phyloP scores from a whole-genome alignment of 2,888 invertebrate species.

The Isotomurus palustris region DNA sequence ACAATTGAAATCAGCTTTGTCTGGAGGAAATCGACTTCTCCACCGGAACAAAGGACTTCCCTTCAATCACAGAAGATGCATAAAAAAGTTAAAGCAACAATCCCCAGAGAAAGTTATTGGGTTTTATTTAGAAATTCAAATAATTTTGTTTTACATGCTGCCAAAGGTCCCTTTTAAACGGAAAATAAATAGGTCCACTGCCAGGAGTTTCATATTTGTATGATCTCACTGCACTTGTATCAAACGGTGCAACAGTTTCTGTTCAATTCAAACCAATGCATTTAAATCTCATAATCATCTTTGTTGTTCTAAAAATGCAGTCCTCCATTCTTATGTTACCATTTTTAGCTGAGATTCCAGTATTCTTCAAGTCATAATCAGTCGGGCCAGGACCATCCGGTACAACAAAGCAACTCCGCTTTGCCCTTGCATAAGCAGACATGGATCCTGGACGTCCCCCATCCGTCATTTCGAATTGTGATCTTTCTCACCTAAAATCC shows the following conservation, averaged over 20 bases:
- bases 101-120: too few relatives aligned
- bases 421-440: conserved; percentile 33
- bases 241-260: conserved; percentile 37
- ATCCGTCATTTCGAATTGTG: conserved; percentile 7
- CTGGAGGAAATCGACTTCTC: not conserved
- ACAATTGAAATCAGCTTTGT: not conserved
- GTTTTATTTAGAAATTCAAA: not conserved
- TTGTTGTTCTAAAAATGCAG: not conserved
- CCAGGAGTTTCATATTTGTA: not conserved
- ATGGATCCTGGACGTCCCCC: conserved; percentile 33
- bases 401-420: conserved; percentile 15
- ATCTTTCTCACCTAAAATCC: too few relatives aligned
- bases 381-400: conserved; percentile 33
- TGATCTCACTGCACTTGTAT: conserved; percentile 12
- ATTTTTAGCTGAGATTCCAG: conserved; percentile 10
- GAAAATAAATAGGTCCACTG: conserved; percentile 9
- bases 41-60: not conserved
- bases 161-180: not conserved
- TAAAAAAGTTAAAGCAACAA: not conserved
- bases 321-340: conserved; percentile 8
- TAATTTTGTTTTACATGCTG: not conserved
- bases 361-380: conserved; percentile 23
- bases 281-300: not conserved
- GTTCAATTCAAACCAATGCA: not conserved
- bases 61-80: not conserved